Percentiles rank a stretch among this genome's conserved stretches.
These are phyloP conservation scores for Denticeps clupeoides DNA, from an alignment of 2,797 vertebrate species.

Conservation along the genomic window DNA sequence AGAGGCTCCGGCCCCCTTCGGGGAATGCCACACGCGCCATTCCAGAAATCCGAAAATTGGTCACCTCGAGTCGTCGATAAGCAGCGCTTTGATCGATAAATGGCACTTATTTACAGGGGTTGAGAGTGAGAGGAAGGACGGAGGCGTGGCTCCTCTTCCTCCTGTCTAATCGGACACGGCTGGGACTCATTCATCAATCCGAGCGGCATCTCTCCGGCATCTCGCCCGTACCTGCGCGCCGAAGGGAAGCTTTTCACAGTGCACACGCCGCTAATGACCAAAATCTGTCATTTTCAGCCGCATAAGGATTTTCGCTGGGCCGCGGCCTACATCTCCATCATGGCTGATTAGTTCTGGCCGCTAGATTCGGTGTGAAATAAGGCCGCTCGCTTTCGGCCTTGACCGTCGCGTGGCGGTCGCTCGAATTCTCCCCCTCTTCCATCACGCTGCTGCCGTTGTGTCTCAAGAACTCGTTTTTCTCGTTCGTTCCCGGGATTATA, in stretches of 20 bases:
- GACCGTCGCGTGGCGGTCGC: background rate
- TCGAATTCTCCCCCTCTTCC: background rate
- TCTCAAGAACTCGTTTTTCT: too few relatives aligned
- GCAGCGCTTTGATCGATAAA: constrained; percentile 18
- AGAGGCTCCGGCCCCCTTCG: constrained; percentile 10
- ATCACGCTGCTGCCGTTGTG: background rate
- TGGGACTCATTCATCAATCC: constrained; percentile 16
- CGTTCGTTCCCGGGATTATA: too few relatives aligned
- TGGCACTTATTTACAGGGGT: constrained; percentile 15
- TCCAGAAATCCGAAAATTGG: constrained; percentile 18
- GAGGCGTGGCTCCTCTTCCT: constrained; percentile 5
- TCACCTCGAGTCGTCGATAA: constrained; percentile 17
- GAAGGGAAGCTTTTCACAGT: constrained; percentile 17
- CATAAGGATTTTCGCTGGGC: constrained; percentile 14
- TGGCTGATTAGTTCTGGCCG: constrained; percentile 21
- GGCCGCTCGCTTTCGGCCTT: constrained; percentile 5
- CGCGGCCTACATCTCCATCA: constrained; percentile 19
- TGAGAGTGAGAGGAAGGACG: constrained; percentile 8
- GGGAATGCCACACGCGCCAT: constrained; percentile 23
- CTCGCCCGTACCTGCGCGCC: constrained; percentile 4
- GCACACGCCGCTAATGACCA: constrained; percentile 22
- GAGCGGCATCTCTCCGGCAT: background rate
- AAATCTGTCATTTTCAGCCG: constrained; percentile 20
- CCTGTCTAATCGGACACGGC: constrained; percentile 18
- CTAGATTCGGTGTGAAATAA: constrained; percentile 18